Base-by-base conservation (phyloP, 2,797 vertebrate genomes). In the Rachycentron canadum region DNA sequence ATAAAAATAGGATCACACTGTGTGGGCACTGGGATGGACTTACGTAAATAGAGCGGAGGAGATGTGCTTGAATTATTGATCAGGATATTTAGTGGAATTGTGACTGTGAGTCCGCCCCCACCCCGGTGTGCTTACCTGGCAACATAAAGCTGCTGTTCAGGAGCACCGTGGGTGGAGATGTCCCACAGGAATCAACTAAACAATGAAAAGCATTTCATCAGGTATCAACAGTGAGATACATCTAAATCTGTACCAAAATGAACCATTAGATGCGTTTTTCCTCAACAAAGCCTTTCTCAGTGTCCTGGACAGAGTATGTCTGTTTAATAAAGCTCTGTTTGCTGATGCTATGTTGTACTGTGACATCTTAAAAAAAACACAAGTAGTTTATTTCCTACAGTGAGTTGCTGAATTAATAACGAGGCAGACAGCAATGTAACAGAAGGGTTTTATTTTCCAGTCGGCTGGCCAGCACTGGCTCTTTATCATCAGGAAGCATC, bases 51-150 rank as follows among this genome's bases (percentile, higher is more conserved):
- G 84, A 92, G 86, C 79, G 74, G 57, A 82, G 81, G 52, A 89
- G 70, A 70, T 43, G n/a, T 64, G 80, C 85, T 75, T 94, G 57
- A 91, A 93, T 94, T 88, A 93, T 94, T 92, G 85, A 94, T 87
- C 11, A 9, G 64, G 55, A 69, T 57, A 62, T 86, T 88, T 52
- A 80, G 76, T 84, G 38, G 68, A 53, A 49, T 76, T 76, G 84
- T 75, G 82, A 78, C 61, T 58, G 43, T 60, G 73, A 77, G 62
- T 69, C 40, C 5, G 9, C 56, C 86, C 58, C 60, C 28, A 7
- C 53, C 83, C 49, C 2, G 6, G 79, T 75, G 69, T 16, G 56
- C 77, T 89, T 85, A 89, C 88, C 85, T 91, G 84, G 85, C 76
- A 89, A 83, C 84, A 6, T 36, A 26, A 26, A 66, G 85, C 78